Evolutionary conservation across 1,140 invertebrate genomes (phyloP).

Genomic region (Megalonaias nervosa): DNA sequence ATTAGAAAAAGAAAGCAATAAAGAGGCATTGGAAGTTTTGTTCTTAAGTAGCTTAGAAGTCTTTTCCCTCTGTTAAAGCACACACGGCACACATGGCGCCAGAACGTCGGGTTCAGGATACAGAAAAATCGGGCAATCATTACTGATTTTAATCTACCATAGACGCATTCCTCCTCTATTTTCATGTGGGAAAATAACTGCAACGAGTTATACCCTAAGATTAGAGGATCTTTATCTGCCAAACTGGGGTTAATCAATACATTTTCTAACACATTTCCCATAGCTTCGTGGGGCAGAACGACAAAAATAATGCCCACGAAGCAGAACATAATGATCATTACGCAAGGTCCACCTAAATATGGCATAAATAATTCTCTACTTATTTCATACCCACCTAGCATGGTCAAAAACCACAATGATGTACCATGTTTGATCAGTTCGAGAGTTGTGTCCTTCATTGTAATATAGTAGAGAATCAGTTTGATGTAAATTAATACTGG

Average conservation of each 20-base stretch:
- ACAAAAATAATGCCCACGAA: not conserved
- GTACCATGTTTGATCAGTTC: conserved; percentile 6
- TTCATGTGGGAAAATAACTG: not conserved
- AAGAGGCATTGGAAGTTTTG: not conserved
- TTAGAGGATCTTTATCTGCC: not conserved
- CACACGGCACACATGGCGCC: not conserved
- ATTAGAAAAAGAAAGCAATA: not conserved
- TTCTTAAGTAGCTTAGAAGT: not conserved
- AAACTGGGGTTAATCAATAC: not conserved
- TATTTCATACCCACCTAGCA: conserved; percentile 13
- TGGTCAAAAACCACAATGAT: conserved; percentile 14
- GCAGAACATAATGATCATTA: not conserved
- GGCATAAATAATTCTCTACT: conserved; percentile 16
- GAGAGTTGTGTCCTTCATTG: not conserved
- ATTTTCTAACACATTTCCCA: not conserved
- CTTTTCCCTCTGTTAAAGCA: not conserved
- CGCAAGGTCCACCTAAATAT: conserved; percentile 8
- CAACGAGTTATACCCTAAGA: not conserved
- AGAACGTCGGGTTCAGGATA: conserved; percentile 1
- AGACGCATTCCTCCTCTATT: not conserved
- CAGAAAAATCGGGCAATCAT: not conserved
- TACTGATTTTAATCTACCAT: not conserved
- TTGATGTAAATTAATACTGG: conserved; percentile 1
- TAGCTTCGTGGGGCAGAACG: not conserved
- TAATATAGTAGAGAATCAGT: conserved; percentile 1